phyloP scores from a whole-genome alignment of 2,888 invertebrate species.

The Drosophila limbata region DNA sequence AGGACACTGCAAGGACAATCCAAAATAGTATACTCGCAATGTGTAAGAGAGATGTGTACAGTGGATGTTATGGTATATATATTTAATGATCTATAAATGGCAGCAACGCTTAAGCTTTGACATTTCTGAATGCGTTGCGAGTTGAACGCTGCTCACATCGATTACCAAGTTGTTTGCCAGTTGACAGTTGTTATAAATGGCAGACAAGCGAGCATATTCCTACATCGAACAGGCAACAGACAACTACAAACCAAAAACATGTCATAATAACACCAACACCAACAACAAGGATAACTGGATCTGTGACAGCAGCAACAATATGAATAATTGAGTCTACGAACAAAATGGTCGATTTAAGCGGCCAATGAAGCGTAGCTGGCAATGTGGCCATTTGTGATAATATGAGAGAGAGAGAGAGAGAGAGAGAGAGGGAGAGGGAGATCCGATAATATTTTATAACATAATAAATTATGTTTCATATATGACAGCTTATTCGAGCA shows the following conservation, averaged over 20 bases:
- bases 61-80: conserved; percentile 4
- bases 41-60: conserved; percentile 4
- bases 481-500: conserved; percentile 79
- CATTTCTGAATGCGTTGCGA: conserved; percentile 55
- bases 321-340: conserved; percentile 79
- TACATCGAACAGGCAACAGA: conserved; percentile 37
- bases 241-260: conserved; percentile 78
- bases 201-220: conserved; percentile 29
- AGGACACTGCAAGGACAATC: conserved; percentile 90
- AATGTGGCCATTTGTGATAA: conserved; percentile 33
- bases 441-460: conserved; percentile 81
- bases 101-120: conserved; percentile 73
- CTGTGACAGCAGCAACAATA: conserved; percentile 49
- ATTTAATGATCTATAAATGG: conserved; percentile 80
- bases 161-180: conserved; percentile 63
- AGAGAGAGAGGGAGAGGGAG: conserved; percentile 9
- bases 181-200: conserved; percentile 81
- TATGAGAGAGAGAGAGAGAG: conserved; percentile 2
- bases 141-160: conserved; percentile 51
- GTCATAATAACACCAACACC: conserved; percentile 67
- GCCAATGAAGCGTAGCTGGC: conserved; percentile 72
- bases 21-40: conserved; percentile 4
- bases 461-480: conserved; percentile 80
- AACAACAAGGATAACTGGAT: conserved; percentile 39
- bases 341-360: conserved; percentile 80